Percentiles rank a stretch among this genome's conserved stretches.
These are phyloP conservation scores for Mionectes olivaceus DNA, from an alignment of 2,797 vertebrate species.

Conservation along the genomic window DNA sequence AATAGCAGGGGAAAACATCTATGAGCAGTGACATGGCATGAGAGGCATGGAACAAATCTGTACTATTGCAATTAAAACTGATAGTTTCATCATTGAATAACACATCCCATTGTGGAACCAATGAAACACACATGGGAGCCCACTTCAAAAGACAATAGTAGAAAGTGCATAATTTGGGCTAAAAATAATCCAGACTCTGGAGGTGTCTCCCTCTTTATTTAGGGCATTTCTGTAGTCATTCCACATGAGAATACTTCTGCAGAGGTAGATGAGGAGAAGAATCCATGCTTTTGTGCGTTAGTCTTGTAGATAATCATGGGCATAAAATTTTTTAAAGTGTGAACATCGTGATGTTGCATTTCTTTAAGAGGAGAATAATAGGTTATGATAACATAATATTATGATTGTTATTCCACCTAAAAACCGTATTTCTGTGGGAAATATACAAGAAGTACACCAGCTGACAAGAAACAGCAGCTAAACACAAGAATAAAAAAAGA, in stretches of 20 bases:
- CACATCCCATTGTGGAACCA: neutral
- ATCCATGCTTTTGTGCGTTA: neutral
- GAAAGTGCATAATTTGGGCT: neutral
- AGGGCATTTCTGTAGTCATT: neutral
- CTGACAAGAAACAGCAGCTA: neutral
- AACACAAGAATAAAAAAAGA: neutral
- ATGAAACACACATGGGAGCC: fast-evolving
- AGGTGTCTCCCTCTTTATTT: neutral
- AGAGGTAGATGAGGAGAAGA: neutral
- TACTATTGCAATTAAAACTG: neutral
- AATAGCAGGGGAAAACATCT: neutral
- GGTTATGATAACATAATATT: neutral
- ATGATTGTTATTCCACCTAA: neutral
- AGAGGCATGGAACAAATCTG: neutral
- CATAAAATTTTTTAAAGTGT: neutral
- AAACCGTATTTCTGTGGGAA: neutral
- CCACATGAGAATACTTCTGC: neutral
- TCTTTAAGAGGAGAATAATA: neutral
- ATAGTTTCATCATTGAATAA: neutral
- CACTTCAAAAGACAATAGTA: neutral
- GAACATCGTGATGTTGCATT: neutral
- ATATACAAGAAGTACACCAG: neutral
- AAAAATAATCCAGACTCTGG: neutral
- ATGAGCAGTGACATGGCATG: neutral
- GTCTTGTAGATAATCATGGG: neutral